Evolutionary conservation across 2,113 vertebrate species (phyloP).

Genomic region (Sus scrofa): T2T-Sscrofa CM000819.6:93988001-93988500

Average conservation of each 20-base stretch:
- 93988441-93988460: background rate
- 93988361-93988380: background rate
- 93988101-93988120: accelerated
- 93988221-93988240: background rate
- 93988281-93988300: background rate
- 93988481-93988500: no score
- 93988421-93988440: no score
- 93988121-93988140: background rate
- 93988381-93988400: accelerated
- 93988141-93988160: background rate
- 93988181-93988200: background rate
- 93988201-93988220: background rate
- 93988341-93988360: background rate
- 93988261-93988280: background rate
- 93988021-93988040: background rate
- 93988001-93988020: no score
- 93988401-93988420: background rate
- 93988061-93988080: background rate
- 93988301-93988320: background rate
- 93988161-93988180: background rate
- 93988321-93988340: accelerated
- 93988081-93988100: accelerated
- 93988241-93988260: background rate
- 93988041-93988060: accelerated
- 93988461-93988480: background rate